Conservation (phyloP, 2,797 vertebrate genomes). For the Danio aesculapii region DNA sequence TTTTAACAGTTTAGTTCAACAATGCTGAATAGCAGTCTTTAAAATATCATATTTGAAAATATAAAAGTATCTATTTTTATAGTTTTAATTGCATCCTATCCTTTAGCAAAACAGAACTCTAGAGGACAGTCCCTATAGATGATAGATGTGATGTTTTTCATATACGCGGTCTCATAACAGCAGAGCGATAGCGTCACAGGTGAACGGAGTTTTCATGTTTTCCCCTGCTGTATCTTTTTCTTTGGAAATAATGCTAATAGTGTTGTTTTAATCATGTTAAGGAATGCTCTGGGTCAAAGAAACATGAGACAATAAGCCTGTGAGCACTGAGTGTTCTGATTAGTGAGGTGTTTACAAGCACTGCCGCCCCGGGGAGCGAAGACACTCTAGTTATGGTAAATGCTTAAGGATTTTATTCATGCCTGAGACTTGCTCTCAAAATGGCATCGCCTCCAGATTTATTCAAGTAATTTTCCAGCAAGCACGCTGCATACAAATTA, state of each 20-base stretch:
- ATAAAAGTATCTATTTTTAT: too few species aligned
- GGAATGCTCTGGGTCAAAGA: conserved; percentile 41
- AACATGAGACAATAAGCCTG: conserved; percentile 45
- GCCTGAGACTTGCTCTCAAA: conserved; percentile 51
- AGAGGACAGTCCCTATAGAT: not conserved
- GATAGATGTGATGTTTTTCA: not conserved
- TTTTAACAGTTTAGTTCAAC: too few species aligned
- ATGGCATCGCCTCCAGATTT: conserved; percentile 55
- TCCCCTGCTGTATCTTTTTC: conserved; percentile 26
- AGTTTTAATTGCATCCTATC: too few species aligned
- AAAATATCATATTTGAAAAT: too few species aligned
- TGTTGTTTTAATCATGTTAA: conserved; percentile 53
- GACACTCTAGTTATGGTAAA: conserved; percentile 45
- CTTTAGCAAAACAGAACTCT: too few species aligned
- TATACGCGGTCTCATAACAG: conserved; percentile 14
- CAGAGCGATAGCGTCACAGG: conserved; percentile 1
- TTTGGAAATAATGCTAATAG: conserved; percentile 47
- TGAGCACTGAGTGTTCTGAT: conserved; percentile 45
- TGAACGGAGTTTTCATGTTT: conserved; percentile 16
- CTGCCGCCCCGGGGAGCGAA: conserved; percentile 40
- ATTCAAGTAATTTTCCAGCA: conserved; percentile 58
- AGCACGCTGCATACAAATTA: conserved; percentile 58
- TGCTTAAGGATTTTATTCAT: conserved; percentile 59
- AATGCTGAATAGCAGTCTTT: too few species aligned
- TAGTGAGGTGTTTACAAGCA: conserved; percentile 54